phyloP scores from a whole-genome alignment of 2,113 vertebrate genomes.

The Rattus rattus region DNA sequence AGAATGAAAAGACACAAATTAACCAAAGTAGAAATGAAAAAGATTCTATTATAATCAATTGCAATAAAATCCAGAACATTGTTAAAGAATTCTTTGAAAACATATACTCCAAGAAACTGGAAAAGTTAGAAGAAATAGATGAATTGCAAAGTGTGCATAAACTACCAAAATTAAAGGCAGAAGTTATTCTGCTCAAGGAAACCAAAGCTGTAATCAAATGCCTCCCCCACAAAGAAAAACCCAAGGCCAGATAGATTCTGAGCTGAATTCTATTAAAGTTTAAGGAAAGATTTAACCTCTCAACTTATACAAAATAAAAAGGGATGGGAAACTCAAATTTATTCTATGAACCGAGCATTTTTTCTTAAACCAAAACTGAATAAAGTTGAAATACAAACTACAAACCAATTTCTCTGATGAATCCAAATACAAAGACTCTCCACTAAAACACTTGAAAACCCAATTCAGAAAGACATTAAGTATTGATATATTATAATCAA shows the following conservation, averaged over 20 bases:
- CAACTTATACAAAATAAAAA: neutral
- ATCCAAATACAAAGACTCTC: neutral
- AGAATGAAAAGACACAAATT: neutral
- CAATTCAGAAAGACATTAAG: neutral
- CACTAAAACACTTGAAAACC: neutral
- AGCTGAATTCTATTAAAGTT: neutral
- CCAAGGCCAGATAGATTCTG: neutral
- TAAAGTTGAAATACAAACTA: neutral
- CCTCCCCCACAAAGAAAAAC: neutral
- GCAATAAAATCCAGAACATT: neutral
- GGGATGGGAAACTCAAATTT: neutral
- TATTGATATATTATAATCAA: no score
- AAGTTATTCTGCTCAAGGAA: neutral
- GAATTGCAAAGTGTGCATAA: neutral
- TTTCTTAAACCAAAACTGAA: neutral
- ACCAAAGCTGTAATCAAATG: neutral
- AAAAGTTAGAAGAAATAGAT: neutral
- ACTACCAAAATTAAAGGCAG: neutral
- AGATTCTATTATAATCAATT: neutral
- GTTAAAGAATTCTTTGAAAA: neutral
- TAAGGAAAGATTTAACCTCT: neutral
- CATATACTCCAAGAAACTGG: neutral
- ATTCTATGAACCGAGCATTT: neutral
- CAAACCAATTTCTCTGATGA: neutral
- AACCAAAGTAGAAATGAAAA: neutral